Base-by-base conservation (phyloP, 1,140 invertebrate genomes). In the Leguminivora glycinivorella region DNA sequence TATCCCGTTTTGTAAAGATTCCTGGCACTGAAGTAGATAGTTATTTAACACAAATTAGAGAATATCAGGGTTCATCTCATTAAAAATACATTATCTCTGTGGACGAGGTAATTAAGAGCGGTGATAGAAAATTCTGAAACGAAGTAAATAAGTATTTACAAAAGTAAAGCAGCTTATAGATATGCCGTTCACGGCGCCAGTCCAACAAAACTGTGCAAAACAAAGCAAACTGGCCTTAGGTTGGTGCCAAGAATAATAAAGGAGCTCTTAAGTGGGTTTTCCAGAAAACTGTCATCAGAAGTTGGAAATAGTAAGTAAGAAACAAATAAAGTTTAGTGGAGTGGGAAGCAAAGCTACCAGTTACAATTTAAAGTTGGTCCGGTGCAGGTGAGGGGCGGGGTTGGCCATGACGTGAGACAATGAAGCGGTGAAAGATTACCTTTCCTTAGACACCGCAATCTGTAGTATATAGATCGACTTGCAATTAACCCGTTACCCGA, bases 331-430 rank as follows among this genome's bases (percentile, higher is more conserved):
- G 82, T 83, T 83, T 68, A 76, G 70, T 80, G 77, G 79, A 84
- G 76, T 83, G 79, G 79, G 73, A 79, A 81, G 75, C 74, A 79
- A 83, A 87, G 85, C 87, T 87, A 75, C 76, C 76, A 74, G 70
- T 83, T 84, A 88, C 86, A 88, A 88, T 88, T 88, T 88, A 90
- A 90, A 90, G 80, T 90, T 88, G 67, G 82, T 80, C 75, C 75
- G 72, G 75, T 67, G 25, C 71, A 73, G 71, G 75, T 72, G 76
- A 75, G 73, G 25, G 67, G 47, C 47, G 47, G 47, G 47, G 47
- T 6, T 52, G 17, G 19, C 56, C 19, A 70, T 38, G 69, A 70
- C 76, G 74, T 67, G 70, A 66, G 72, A 68, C 38, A 72, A 56
- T 71, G 70, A 74, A 40, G 70, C 17, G 75, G 69, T 60, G 58